Evolutionary conservation across 2,888 invertebrate species (phyloP).

Genomic region (Lapara coniferarum): DNA sequence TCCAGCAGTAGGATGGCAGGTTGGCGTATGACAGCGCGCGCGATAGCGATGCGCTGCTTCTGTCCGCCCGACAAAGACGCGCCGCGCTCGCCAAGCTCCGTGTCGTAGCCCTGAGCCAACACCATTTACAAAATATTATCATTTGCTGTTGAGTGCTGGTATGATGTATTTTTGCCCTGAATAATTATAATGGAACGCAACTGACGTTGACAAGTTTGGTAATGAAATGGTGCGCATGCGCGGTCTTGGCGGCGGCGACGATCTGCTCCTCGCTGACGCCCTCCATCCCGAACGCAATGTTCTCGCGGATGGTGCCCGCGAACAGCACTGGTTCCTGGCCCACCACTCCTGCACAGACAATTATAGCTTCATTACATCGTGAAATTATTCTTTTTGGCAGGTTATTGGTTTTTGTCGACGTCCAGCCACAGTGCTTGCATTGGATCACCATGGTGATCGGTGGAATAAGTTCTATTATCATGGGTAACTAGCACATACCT

Average conservation of each 20-base stretch:
- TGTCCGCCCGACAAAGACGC: slow-evolving; percentile 92
- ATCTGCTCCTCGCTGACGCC: slow-evolving; percentile 85
- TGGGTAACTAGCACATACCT: slow-evolving; percentile 48
- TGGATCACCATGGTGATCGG: too few relatives aligned
- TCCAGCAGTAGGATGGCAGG: slow-evolving; percentile 89
- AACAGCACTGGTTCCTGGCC: slow-evolving; percentile 95
- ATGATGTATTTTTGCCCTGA: not conserved
- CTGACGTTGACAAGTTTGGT: slow-evolving; percentile 86
- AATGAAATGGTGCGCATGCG: slow-evolving; percentile 91
- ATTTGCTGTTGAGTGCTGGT: not conserved
- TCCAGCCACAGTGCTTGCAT: too few relatives aligned
- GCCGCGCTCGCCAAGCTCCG: slow-evolving; percentile 89
- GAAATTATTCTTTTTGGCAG: not conserved
- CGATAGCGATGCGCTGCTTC: slow-evolving; percentile 93
- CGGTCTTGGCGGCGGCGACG: slow-evolving; percentile 87
- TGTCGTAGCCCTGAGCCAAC: slow-evolving; percentile 86
- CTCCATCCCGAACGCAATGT: slow-evolving; percentile 87
- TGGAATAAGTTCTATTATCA: too few relatives aligned
- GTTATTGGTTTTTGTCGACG: not conserved
- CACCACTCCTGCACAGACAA: slow-evolving; percentile 85
- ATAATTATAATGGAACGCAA: slow-evolving; percentile 21
- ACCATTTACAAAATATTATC: not conserved
- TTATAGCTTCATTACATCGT: not conserved
- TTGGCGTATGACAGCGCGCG: slow-evolving; percentile 88
- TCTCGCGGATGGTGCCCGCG: slow-evolving; percentile 89